These are phyloP conservation scores for Aix galericulata DNA, from an alignment of 2,113 vertebrate species.

Conservation along the genomic window DNA sequence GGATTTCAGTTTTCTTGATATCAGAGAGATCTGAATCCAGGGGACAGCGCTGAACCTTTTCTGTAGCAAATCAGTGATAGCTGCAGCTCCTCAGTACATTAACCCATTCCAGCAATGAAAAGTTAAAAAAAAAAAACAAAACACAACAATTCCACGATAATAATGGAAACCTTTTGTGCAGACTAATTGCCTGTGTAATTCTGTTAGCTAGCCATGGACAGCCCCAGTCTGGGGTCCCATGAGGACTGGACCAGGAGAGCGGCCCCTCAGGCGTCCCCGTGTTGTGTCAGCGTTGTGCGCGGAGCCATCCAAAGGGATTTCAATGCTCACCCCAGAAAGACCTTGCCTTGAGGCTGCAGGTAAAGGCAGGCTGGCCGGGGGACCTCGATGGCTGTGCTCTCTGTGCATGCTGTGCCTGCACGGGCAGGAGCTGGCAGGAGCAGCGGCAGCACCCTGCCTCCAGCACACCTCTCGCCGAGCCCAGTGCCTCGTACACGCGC, in stretches of 20 bases:
- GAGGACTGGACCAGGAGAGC: not conserved
- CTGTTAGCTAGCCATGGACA: not conserved
- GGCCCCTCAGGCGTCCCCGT: not conserved
- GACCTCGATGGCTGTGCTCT: not conserved
- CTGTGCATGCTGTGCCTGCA: not conserved
- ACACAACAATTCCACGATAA: not conserved
- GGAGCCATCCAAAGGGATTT: not conserved
- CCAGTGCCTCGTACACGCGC: rapidly evolving
- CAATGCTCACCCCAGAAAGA: not conserved
- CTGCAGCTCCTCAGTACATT: not conserved
- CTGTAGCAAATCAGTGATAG: not conserved
- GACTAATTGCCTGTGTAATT: not conserved
- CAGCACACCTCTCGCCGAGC: rapidly evolving
- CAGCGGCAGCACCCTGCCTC: not conserved
- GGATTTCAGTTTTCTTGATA: not conserved
- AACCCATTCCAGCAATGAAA: not conserved
- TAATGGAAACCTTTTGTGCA: not conserved
- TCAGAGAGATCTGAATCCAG: not conserved
- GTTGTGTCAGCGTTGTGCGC: rapidly evolving
- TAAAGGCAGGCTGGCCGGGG: not conserved
- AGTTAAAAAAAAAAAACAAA: conserved; percentile 1
- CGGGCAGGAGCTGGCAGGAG: rapidly evolving
- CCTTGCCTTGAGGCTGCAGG: not conserved
- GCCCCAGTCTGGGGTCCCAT: not conserved
- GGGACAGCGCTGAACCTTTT: not conserved